Evolutionary conservation across 2,888 invertebrate species (phyloP).

Genomic region (Omphaloscelis lunosa): DNA sequence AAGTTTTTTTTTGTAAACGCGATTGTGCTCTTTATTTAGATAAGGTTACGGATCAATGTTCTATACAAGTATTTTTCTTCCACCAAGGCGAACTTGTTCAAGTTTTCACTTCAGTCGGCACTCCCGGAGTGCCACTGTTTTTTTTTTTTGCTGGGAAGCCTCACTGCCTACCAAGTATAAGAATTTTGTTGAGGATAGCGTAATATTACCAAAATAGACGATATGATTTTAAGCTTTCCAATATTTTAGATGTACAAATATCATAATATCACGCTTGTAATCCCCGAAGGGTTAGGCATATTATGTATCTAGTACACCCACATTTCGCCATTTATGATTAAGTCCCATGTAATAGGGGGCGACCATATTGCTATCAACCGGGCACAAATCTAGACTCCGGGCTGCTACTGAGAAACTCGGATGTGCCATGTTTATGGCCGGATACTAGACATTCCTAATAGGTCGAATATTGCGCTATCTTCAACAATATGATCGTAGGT

Average conservation of each 20-base stretch:
- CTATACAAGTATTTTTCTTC: too few species aligned
- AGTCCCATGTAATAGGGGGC: background rate
- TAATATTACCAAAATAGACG: background rate
- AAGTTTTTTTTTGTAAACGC: too few species aligned
- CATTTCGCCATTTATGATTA: background rate
- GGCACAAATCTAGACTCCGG: background rate
- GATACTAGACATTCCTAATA: background rate
- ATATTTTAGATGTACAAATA: too few species aligned
- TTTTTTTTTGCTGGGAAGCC: background rate
- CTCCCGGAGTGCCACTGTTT: background rate
- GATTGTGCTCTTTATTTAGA: too few species aligned
- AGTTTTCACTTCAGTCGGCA: too few species aligned
- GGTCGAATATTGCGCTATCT: slow-evolving; percentile 3
- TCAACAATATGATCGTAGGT: slow-evolving; percentile 5
- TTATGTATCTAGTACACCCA: background rate
- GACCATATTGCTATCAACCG: background rate
- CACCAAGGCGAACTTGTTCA: too few species aligned
- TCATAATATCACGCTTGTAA: background rate
- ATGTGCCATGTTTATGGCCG: background rate
- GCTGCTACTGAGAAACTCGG: background rate
- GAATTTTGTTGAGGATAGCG: background rate
- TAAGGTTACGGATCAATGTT: too few species aligned
- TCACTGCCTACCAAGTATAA: slow-evolving; percentile 12
- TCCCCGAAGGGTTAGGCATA: too few species aligned
- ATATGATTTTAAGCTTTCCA: background rate